A percentile compares a stretch with the other conserved stretches of the same genome.
Conservation (phyloP, 2,113 vertebrate genomes). For the Benitochromis conjunctus region DNA sequence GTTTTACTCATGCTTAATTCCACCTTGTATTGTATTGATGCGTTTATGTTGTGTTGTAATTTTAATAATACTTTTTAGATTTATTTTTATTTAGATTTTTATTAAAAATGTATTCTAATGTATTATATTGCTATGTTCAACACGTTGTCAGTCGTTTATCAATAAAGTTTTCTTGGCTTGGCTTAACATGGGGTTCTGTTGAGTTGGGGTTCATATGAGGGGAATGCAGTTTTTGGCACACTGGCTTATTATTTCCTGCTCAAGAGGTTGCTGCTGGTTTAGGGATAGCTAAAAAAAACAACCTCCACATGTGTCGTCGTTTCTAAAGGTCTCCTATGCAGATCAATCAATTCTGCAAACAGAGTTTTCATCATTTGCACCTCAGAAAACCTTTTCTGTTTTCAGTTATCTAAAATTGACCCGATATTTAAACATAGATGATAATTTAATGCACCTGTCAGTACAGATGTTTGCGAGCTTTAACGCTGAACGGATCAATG, state of each 20-base stretch:
- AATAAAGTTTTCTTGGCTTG: neutral
- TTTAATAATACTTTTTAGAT: neutral
- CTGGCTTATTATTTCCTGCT: neutral
- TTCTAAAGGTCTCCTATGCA: neutral
- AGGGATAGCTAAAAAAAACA: fast-evolving
- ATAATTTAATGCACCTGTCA: constrained; percentile 8
- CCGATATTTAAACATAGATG: neutral
- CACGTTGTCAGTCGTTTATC: neutral
- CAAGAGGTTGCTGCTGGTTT: neutral
- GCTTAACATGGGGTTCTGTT: neutral
- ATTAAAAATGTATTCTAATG: neutral
- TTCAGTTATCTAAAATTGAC: neutral
- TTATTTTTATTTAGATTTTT: neutral
- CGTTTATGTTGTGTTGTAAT: neutral
- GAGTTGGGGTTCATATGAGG: neutral
- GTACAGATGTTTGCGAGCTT: neutral
- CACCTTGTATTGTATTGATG: neutral
- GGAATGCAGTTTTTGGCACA: neutral
- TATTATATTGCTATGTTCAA: neutral
- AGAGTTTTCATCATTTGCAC: neutral
- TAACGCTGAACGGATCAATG: neutral
- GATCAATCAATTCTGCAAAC: neutral
- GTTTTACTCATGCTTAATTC: neutral
- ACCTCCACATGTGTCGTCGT: neutral
- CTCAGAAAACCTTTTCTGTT: neutral